phyloP scores from a whole-genome alignment of 2,797 vertebrate genomes.

The Cheirogaleus major region DNA sequence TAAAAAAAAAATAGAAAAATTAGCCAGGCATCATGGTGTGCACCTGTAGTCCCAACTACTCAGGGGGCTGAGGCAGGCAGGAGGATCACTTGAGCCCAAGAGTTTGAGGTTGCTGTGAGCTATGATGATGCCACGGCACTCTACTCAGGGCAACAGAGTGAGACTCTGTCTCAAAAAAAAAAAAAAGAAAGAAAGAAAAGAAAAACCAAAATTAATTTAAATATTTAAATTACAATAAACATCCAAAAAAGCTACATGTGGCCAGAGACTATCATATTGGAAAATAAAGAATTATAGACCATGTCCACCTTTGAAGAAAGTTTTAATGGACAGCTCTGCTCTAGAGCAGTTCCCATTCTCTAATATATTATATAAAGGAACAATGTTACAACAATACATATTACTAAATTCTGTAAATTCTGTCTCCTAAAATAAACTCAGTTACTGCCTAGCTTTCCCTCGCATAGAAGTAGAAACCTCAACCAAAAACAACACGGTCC shows the following conservation, averaged over 20 bases:
- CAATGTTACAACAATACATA: background rate
- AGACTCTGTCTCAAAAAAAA: too few species aligned
- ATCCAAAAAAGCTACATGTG: fast-evolving
- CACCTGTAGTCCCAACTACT: too few species aligned
- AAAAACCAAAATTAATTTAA: background rate
- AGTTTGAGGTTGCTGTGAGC: too few species aligned
- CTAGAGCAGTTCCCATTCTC: too few species aligned
- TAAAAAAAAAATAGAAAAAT: too few species aligned
- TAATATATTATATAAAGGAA: background rate
- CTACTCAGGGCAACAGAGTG: too few species aligned
- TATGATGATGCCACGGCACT: too few species aligned
- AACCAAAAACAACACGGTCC: background rate
- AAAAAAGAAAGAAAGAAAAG: background rate
- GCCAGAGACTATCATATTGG: background rate
- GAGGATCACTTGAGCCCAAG: too few species aligned
- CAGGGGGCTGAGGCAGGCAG: too few species aligned
- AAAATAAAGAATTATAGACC: background rate
- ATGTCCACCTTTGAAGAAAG: background rate
- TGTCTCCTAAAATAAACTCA: background rate
- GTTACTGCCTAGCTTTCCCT: background rate
- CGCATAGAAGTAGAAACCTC: too few species aligned
- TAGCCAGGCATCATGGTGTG: too few species aligned
- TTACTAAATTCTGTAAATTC: background rate
- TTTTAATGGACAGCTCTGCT: fast-evolving
- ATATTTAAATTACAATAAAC: background rate